Evolutionary conservation across 2,113 vertebrate species (phyloP).

Genomic region (Redunca redunca): DNA sequence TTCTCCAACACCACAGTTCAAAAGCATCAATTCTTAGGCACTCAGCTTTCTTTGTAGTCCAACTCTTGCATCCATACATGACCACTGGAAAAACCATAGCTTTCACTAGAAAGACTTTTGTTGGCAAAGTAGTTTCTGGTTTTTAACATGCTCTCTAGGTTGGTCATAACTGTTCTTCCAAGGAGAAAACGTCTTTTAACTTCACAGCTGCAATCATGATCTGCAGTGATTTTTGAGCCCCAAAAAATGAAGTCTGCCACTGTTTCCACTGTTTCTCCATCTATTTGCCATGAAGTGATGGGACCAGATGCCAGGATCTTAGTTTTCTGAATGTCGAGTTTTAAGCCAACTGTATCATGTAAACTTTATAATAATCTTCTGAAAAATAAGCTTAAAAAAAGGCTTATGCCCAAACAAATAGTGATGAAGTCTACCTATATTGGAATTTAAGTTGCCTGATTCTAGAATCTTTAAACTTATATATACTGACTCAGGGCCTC

Average conservation of each 20-base stretch:
- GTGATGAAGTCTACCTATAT: neutral
- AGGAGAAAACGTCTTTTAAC: neutral
- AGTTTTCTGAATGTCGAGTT: neutral
- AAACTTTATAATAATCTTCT: neutral
- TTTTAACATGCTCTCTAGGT: neutral
- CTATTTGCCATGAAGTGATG: neutral
- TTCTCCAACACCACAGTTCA: neutral
- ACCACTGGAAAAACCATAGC: neutral
- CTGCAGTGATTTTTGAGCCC: neutral
- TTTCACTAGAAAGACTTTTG: neutral
- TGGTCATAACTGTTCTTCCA: neutral
- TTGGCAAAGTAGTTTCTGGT: neutral
- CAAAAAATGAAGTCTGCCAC: neutral
- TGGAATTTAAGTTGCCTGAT: neutral
- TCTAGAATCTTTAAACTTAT: neutral
- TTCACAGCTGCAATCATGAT: neutral
- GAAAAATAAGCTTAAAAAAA: neutral
- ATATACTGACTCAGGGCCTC: neutral
- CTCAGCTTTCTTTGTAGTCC: neutral
- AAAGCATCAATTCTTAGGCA: neutral
- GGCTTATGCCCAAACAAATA: neutral
- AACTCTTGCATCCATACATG: neutral
- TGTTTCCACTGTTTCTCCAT: neutral
- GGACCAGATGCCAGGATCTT: neutral
- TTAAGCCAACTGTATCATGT: neutral